Evolutionary conservation across 2,797 vertebrate genomes (phyloP).

Genomic region (Poeciliopsis paucimaculata): DNA sequence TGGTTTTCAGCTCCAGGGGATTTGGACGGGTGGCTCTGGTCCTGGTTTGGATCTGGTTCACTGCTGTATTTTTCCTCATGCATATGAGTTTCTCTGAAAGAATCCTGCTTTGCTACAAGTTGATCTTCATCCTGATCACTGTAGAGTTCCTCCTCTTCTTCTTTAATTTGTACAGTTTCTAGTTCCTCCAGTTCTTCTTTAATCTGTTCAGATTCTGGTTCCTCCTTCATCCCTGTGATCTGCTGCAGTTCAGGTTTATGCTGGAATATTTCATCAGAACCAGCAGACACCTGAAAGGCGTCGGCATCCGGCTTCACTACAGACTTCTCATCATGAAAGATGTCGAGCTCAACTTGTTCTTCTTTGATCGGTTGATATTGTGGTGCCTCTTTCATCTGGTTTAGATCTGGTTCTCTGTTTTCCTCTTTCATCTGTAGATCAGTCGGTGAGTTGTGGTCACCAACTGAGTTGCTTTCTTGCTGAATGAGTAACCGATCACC

Average conservation of each 20-base stretch:
- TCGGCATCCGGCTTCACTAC: neutral
- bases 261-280: neutral
- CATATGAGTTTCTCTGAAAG: neutral
- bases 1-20: neutral
- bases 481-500: neutral
- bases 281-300: neutral
- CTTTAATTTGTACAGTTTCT: neutral
- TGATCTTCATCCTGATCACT: neutral
- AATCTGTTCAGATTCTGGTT: neutral
- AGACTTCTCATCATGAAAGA: neutral
- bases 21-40: neutral
- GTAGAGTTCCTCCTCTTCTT: neutral
- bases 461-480: neutral
- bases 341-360: neutral
- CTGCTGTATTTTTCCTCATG: neutral
- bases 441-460: neutral
- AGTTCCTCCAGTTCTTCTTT: neutral
- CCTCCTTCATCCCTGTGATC: neutral
- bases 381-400: neutral
- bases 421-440: neutral
- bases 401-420: neutral
- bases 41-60: neutral
- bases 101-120: neutral
- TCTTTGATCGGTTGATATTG: neutral
- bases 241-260: neutral